Evolutionary conservation across 2,113 vertebrate genomes (phyloP).

Genomic region (Abramis brama): DNA sequence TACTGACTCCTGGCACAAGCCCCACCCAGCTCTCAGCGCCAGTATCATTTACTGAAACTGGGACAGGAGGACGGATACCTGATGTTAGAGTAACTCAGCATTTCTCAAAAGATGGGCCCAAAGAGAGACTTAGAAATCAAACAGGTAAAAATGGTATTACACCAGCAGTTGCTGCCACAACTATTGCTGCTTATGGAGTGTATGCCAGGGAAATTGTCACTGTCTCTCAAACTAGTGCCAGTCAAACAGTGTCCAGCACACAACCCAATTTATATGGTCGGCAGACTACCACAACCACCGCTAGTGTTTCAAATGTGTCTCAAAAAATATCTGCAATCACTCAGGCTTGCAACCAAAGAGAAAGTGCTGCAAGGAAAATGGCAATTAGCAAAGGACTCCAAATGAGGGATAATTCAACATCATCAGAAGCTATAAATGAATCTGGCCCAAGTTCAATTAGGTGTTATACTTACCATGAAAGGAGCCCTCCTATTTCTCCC

Average conservation of each 20-base stretch:
- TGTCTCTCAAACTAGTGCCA: conserved; percentile 75
- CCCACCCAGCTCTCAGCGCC: conserved; percentile 94
- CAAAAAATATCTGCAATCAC: conserved; percentile 81
- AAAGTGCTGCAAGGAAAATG: conserved; percentile 72
- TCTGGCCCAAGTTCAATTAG: conserved; percentile 71
- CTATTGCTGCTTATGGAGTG: conserved; percentile 78
- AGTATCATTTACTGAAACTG: conserved; percentile 83
- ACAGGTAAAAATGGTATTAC: conserved; percentile 77
- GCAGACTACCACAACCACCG: conserved; percentile 69
- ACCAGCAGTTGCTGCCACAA: conserved; percentile 72
- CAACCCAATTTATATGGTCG: conserved; percentile 69
- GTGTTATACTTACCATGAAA: conserved; percentile 83
- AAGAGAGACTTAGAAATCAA: conserved; percentile 83
- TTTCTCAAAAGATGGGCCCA: conserved; percentile 88
- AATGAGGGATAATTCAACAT: conserved; percentile 73
- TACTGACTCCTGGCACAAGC: conserved; percentile 91
- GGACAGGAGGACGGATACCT: conserved; percentile 79
- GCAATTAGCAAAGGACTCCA: conserved; percentile 70
- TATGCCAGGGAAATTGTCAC: conserved; percentile 76
- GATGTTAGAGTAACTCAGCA: conserved; percentile 96
- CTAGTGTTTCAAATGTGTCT: conserved; percentile 75
- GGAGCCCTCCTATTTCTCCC: conserved; percentile 90
- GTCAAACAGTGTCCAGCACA: conserved; percentile 71
- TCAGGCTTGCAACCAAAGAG: conserved; percentile 79
- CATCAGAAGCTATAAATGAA: conserved; percentile 71